Evolutionary conservation across 2,888 invertebrate genomes (phyloP).

Genomic region (Auanema freiburgensis): DNA sequence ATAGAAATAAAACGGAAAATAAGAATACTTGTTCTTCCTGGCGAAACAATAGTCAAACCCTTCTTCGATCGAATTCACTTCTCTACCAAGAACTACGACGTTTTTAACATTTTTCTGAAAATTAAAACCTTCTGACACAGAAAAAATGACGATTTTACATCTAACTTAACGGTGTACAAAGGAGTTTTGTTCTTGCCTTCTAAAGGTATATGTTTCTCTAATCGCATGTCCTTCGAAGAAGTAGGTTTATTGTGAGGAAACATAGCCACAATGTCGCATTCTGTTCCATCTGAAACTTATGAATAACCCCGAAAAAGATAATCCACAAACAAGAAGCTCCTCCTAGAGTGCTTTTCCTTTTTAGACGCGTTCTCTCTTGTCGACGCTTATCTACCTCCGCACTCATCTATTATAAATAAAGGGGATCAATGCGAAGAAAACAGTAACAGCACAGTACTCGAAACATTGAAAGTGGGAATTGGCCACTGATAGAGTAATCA

Average conservation of each 20-base stretch:
- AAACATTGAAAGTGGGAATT: too few species aligned
- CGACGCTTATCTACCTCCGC: too few species aligned
- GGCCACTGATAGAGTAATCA: too few species aligned
- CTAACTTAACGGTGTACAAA: slow-evolving; percentile 23
- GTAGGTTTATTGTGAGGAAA: slow-evolving; percentile 31
- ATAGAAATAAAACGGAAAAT: background rate
- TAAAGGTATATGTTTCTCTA: slow-evolving; percentile 4
- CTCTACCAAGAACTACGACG: slow-evolving; percentile 37
- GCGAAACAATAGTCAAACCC: slow-evolving; percentile 46
- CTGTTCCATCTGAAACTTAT: slow-evolving; percentile 12
- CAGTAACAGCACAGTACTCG: too few species aligned
- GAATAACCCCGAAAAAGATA: background rate
- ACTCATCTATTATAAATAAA: too few species aligned
- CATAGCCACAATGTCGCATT: slow-evolving; percentile 29
- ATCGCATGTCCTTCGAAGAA: slow-evolving; percentile 17
- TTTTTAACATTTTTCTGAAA: slow-evolving; percentile 18
- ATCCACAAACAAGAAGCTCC: too few species aligned
- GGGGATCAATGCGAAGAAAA: too few species aligned
- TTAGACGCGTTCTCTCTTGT: too few species aligned
- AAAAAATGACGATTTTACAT: slow-evolving; percentile 5
- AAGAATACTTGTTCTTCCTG: slow-evolving; percentile 29
- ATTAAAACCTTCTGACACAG: background rate
- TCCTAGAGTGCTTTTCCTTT: too few species aligned
- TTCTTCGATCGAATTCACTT: slow-evolving; percentile 29
- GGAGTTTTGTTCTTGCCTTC: slow-evolving; percentile 20